A percentile compares a stretch with the other conserved stretches of the same genome.
These are phyloP conservation scores for Pyrocoelia pectoralis DNA, from an alignment of 2,888 invertebrate genomes.

Conservation along the genomic window DNA sequence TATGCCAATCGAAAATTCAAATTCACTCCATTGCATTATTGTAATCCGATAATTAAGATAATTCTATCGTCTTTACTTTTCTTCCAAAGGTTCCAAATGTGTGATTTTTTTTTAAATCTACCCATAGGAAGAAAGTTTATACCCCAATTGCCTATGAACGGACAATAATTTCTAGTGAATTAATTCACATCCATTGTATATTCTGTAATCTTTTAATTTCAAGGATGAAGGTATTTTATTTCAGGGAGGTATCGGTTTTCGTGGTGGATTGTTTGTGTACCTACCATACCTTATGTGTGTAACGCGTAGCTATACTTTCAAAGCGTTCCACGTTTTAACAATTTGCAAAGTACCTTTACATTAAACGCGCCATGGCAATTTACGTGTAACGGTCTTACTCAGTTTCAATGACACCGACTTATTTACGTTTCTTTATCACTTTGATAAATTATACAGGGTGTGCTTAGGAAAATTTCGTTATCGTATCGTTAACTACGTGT, in stretches of 20 bases:
- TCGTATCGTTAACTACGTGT: neutral
- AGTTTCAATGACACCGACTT: neutral
- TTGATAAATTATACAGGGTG: neutral
- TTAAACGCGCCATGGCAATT: constrained; percentile 1
- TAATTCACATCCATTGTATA: neutral
- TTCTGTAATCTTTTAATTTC: neutral
- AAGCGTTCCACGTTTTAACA: neutral
- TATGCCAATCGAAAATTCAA: too few species aligned
- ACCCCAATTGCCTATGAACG: neutral
- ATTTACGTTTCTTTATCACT: constrained; percentile 1
- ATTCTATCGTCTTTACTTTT: too few species aligned
- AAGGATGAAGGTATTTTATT: constrained; percentile 14
- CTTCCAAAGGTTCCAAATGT: too few species aligned
- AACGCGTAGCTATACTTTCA: constrained; percentile 16
- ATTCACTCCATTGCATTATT: too few species aligned
- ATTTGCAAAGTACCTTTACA: too few species aligned
- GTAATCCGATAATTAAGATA: too few species aligned
- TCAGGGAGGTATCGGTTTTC: constrained; percentile 24
- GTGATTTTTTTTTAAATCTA: too few species aligned
- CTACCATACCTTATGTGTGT: constrained; percentile 19
- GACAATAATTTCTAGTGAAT: neutral
- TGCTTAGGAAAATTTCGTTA: neutral
- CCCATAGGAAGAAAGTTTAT: too few species aligned
- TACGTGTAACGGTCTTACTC: neutral
- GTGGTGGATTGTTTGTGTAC: constrained; percentile 16